Evolutionary conservation across 2,797 vertebrate species (phyloP).

Genomic region (Heterohyrax brucei): DNA sequence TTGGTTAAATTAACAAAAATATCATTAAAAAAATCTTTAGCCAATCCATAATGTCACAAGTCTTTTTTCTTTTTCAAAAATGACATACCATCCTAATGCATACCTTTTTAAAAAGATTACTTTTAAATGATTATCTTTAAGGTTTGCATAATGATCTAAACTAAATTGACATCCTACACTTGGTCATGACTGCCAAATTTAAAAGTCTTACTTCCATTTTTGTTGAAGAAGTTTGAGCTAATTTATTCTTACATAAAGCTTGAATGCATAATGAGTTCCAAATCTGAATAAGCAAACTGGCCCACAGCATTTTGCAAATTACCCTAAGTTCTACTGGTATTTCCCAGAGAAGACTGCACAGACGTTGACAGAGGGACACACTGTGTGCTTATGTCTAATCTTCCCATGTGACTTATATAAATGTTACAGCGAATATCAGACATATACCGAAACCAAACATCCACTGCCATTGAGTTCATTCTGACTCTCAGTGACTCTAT

Average conservation of each 20-base stretch:
- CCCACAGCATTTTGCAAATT: conserved; percentile 77
- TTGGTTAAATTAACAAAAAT: conserved; percentile 55
- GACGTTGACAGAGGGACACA: conserved; percentile 76
- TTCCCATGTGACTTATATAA: conserved; percentile 79
- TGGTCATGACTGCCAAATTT: conserved; percentile 77
- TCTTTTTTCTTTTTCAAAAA: background rate
- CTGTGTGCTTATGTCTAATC: conserved; percentile 76
- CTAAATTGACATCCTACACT: conserved; percentile 79
- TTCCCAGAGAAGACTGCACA: conserved; percentile 78
- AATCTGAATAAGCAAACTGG: conserved; percentile 80
- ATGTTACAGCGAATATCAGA: conserved; percentile 75
- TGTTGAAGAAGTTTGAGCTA: conserved; percentile 72
- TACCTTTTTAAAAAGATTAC: conserved; percentile 77
- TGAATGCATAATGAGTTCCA: conserved; percentile 75
- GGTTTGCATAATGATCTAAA: conserved; percentile 83
- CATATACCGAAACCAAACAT: background rate
- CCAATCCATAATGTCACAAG: conserved; percentile 17
- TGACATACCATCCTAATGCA: conserved; percentile 62
- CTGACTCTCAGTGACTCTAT: no score
- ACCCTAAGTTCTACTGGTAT: conserved; percentile 81
- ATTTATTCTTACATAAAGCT: conserved; percentile 76
- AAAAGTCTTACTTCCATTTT: conserved; percentile 81
- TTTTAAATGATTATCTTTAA: conserved; percentile 79
- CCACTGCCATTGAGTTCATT: no score
- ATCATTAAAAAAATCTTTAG: background rate